Base-by-base conservation (phyloP, 2,888 invertebrate species). In the Tholera decimalis region DNA sequence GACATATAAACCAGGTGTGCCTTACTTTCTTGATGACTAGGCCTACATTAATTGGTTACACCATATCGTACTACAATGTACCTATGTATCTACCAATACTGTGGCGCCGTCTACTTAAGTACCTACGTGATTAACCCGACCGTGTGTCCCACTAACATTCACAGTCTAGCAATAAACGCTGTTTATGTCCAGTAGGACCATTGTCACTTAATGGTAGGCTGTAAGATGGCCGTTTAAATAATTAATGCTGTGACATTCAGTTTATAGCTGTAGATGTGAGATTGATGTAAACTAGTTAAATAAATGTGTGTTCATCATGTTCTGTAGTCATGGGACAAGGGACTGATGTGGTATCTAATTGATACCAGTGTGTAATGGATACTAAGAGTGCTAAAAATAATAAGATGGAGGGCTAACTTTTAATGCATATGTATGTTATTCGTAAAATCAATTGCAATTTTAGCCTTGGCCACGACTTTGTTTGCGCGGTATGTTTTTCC, bases 201-300 rank as follows among this genome's bases (percentile, higher is more conserved):
- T 73, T 46, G 46, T 56, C 59, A 59, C 59, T 30, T 56, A 77
- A 77, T 73, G 15, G 13, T 50, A 65, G 54, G 20, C 53, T 20
- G 53, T 49, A 64, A 49, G 53, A 53, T 39, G 37, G 33, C 70
- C 60, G 66, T 77, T 56, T 72, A 47, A 44, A 50, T 72, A 64
- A 73, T 70, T n/a, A 50, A 64, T 54, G 1, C 71, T 39, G 39
- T 68, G 46, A 50, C 73, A 77, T 77, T 57, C 71, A 60, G 22
- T 72, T 65, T 30, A 71, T 64, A 33, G 46, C 30, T 2, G 15
- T 30, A 24, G 24, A 43, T 47, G 43, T 35, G 55, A 65, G 55
- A 76, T 65, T 56, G 46, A 66, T 73, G 55, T 56, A 49, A 43
- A 65, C 56, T 72, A 72, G 54, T 77, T 28, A 72, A 57, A 56